These are phyloP conservation scores for Reticulitermes lucifugus DNA, from an alignment of 2,888 invertebrate genomes.

Conservation along the genomic window DNA sequence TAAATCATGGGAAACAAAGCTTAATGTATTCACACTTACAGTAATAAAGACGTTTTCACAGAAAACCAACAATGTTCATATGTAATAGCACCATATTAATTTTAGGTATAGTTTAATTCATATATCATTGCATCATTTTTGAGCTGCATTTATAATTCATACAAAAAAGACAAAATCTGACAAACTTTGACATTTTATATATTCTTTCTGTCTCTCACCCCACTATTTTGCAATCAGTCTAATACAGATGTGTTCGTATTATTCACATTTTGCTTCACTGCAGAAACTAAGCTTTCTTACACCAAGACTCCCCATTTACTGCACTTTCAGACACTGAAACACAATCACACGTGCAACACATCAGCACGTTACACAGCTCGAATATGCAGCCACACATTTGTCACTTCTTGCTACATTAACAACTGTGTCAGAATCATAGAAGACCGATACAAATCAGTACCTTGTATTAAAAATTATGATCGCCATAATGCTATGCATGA, in stretches of 20 bases:
- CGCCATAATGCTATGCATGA: no score
- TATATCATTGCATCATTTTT: constrained; percentile 5
- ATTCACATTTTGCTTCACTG: background rate
- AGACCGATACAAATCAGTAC: no score
- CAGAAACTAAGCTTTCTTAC: no score
- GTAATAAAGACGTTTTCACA: constrained; percentile 51
- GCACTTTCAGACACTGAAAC: no score
- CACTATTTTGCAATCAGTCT: background rate
- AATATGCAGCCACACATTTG: no score
- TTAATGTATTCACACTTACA: constrained; percentile 46
- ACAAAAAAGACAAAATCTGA: constrained; percentile 5
- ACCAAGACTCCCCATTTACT: no score
- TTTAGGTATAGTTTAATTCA: constrained; percentile 7
- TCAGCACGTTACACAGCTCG: no score
- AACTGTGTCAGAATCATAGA: no score
- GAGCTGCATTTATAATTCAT: constrained; percentile 4
- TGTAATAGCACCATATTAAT: constrained; percentile 48
- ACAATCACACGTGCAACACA: no score
- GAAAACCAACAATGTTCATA: constrained; percentile 48
- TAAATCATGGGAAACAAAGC: constrained; percentile 13
- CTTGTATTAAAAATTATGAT: no score
- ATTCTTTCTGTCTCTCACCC: background rate
- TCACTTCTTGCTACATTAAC: no score
- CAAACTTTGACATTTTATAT: background rate
- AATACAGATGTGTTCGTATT: background rate